Evolutionary conservation across 2,113 vertebrate genomes (phyloP).

Genomic region (Tenrec ecaudatus): DNA sequence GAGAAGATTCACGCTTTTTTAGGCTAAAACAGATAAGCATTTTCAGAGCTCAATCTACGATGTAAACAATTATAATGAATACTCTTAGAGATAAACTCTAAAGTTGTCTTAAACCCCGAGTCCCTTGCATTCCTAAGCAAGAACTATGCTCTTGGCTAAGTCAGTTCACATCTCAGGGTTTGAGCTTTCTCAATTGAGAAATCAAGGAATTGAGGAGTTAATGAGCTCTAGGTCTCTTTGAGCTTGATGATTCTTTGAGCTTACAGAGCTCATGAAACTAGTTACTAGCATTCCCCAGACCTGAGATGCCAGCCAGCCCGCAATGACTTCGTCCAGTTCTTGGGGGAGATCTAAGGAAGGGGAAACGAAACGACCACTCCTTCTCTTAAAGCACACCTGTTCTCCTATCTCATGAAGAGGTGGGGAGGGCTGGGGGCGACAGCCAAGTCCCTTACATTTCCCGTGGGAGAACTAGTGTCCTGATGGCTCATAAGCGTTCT

Average conservation of each 20-base stretch:
- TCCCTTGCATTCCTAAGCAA: neutral
- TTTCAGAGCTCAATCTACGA: slow-evolving; percentile 37
- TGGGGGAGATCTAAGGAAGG: neutral
- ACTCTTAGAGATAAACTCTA: neutral
- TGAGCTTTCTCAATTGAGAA: slow-evolving; percentile 38
- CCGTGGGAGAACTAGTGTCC: neutral
- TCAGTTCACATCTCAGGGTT: neutral
- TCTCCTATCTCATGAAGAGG: neutral
- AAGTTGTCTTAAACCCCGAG: neutral
- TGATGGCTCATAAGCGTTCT: neutral
- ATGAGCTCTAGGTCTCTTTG: neutral
- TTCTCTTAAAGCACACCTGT: neutral
- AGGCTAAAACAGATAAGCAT: neutral
- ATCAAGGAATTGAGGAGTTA: slow-evolving; percentile 9
- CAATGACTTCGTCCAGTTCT: neutral
- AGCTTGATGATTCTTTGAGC: neutral
- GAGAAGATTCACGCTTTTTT: slow-evolving; percentile 16
- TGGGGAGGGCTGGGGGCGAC: no score
- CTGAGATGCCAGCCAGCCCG: neutral
- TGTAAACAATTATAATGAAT: neutral
- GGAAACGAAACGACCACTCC: neutral
- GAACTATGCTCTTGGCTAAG: slow-evolving; percentile 11
- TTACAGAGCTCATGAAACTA: neutral
- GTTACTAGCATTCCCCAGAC: neutral
- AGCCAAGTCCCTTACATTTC: neutral